phyloP scores from a whole-genome alignment of 2,888 invertebrate genomes.

The Pollenia amentaria region DNA sequence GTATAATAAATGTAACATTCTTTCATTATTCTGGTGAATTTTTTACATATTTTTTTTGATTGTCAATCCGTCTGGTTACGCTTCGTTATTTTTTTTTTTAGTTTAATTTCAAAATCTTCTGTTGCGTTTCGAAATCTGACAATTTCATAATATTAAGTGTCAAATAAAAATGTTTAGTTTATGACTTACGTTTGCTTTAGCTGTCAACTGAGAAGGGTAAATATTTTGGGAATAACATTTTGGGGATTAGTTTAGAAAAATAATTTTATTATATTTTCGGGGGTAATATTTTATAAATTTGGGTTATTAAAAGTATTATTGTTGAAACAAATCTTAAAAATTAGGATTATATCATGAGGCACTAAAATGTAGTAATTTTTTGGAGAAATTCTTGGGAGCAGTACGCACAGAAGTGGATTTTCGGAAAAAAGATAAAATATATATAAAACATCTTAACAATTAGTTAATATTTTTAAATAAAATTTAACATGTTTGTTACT shows the following conservation, averaged over 20 bases:
- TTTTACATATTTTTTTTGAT: neutral
- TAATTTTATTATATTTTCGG: too few relatives aligned
- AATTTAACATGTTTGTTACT: too few relatives aligned
- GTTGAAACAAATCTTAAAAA: too few relatives aligned
- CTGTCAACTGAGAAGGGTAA: slow-evolving; percentile 39
- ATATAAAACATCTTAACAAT: too few relatives aligned
- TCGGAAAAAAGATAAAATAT: too few relatives aligned
- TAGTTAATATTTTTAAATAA: too few relatives aligned
- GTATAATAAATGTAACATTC: slow-evolving; percentile 45
- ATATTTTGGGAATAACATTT: slow-evolving; percentile 47
- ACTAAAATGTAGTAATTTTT: too few relatives aligned
- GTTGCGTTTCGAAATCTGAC: slow-evolving; percentile 55
- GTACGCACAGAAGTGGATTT: too few relatives aligned
- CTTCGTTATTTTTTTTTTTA: slow-evolving; percentile 1
- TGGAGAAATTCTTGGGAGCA: too few relatives aligned
- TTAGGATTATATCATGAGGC: too few relatives aligned
- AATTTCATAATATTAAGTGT: slow-evolving; percentile 77
- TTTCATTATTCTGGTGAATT: slow-evolving; percentile 33
- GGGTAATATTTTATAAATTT: too few relatives aligned
- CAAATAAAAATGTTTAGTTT: slow-evolving; percentile 79
- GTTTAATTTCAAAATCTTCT: neutral
- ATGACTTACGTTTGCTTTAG: slow-evolving; percentile 27
- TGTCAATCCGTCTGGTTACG: neutral
- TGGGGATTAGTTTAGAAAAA: neutral
- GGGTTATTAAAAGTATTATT: too few relatives aligned